phyloP scores from a whole-genome alignment of 2,113 vertebrate genomes.

The Ranitomeya imitator region DNA sequence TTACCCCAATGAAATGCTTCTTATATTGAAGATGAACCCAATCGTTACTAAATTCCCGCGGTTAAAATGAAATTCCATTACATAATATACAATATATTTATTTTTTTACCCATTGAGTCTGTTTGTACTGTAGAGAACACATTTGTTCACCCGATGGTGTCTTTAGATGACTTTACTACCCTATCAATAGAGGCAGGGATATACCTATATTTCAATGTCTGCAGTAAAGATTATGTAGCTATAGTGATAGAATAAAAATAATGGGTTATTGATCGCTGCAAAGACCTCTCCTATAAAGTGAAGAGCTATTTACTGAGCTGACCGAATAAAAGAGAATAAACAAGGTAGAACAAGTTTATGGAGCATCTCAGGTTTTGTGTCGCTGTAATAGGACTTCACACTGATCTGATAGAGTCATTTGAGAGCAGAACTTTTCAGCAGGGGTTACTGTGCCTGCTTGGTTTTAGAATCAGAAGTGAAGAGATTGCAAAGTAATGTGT shows the following conservation, averaged over 20 bases:
- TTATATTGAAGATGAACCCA: neutral
- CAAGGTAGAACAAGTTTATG: slow-evolving; percentile 23
- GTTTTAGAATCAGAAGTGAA: neutral
- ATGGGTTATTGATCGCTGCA: slow-evolving; percentile 50
- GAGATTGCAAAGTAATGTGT: no score
- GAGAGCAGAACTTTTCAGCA: neutral
- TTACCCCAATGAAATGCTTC: neutral
- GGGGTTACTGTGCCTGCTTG: neutral
- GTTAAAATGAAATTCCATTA: neutral
- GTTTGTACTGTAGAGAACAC: slow-evolving; percentile 9
- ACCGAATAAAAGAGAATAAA: slow-evolving; percentile 42
- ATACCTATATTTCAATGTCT: slow-evolving; percentile 46
- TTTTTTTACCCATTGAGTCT: neutral
- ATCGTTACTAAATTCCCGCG: neutral
- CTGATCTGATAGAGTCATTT: neutral
- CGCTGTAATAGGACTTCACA: neutral
- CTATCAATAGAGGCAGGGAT: slow-evolving; percentile 24
- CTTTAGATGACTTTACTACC: slow-evolving; percentile 34
- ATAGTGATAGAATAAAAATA: slow-evolving; percentile 42
- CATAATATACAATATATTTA: neutral
- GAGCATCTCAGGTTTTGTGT: neutral
- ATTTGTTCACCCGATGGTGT: neutral
- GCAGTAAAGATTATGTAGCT: slow-evolving; percentile 47
- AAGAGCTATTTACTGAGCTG: slow-evolving; percentile 34
- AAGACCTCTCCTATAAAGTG: slow-evolving; percentile 36